Conservation (phyloP, 2,113 vertebrate species). For the Apus apus region DNA sequence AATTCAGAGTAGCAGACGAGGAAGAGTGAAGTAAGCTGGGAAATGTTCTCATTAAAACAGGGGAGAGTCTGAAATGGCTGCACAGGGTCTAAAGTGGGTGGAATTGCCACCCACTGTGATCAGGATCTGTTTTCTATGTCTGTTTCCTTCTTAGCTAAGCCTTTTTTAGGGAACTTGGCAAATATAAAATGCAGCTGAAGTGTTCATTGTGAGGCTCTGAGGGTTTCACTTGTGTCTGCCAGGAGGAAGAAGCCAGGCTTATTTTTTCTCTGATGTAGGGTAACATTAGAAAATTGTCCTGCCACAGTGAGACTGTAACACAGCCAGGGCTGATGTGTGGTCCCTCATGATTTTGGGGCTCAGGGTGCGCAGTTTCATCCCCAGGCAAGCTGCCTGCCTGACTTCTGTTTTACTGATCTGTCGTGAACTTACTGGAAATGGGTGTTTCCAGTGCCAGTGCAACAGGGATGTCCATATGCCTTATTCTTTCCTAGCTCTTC, state of each 20-base stretch:
- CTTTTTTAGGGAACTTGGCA: background rate
- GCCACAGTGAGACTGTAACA: background rate
- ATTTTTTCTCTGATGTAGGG: background rate
- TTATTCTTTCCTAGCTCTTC: background rate
- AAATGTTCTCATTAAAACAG: background rate
- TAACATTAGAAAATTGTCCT: background rate
- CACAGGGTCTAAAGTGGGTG: background rate
- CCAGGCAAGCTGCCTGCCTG: background rate
- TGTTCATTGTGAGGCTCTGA: background rate
- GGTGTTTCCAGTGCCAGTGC: background rate
- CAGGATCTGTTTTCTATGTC: background rate
- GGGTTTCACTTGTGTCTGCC: background rate
- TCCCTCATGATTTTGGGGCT: background rate
- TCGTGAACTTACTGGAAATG: background rate
- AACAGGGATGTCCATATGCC: background rate
- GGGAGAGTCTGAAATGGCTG: background rate
- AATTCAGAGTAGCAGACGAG: background rate
- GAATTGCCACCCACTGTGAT: background rate
- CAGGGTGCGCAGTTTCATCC: accelerated
- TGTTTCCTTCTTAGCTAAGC: background rate
- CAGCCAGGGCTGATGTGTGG: background rate
- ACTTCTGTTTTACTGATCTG: background rate
- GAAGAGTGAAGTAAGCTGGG: background rate
- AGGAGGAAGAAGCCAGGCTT: accelerated
- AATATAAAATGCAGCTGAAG: background rate